A percentile compares a stretch with the other conserved stretches of the same genome.
Conservation (phyloP, 2,113 vertebrate genomes). For the Oreochromis aureus region DNA sequence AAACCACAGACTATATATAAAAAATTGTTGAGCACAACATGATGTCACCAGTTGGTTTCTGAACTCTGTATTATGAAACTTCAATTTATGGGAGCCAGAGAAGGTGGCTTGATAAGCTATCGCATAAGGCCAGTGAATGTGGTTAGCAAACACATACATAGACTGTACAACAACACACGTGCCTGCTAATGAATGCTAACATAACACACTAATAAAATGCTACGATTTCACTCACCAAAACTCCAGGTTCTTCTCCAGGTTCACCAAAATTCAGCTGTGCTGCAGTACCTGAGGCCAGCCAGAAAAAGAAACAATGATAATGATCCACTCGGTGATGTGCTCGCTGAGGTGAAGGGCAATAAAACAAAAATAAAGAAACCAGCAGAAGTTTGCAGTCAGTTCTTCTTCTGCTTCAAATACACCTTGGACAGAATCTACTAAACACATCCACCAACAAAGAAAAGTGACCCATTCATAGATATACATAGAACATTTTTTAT, state of each 20-base stretch:
- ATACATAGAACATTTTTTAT: neutral
- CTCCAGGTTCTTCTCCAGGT: neutral
- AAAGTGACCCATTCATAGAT: neutral
- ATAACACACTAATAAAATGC: neutral
- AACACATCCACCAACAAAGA: neutral
- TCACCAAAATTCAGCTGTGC: neutral
- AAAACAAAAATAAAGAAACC: conserved; percentile 2
- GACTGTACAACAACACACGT: neutral
- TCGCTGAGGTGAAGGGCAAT: neutral
- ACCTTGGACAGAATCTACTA: neutral
- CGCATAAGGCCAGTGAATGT: neutral
- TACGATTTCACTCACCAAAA: neutral
- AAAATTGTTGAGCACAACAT: neutral
- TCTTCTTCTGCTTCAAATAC: neutral
- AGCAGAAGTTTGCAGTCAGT: neutral
- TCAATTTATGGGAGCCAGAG: neutral
- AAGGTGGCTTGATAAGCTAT: neutral
- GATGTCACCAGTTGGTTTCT: neutral
- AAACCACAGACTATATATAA: neutral
- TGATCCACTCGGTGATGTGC: neutral
- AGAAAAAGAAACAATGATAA: neutral
- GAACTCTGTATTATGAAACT: neutral
- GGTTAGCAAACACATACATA: neutral
- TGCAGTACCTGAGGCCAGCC: neutral
- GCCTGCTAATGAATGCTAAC: neutral